phyloP scores from a whole-genome alignment of 2,797 vertebrate genomes.

The Synanceia verrucosa region DNA sequence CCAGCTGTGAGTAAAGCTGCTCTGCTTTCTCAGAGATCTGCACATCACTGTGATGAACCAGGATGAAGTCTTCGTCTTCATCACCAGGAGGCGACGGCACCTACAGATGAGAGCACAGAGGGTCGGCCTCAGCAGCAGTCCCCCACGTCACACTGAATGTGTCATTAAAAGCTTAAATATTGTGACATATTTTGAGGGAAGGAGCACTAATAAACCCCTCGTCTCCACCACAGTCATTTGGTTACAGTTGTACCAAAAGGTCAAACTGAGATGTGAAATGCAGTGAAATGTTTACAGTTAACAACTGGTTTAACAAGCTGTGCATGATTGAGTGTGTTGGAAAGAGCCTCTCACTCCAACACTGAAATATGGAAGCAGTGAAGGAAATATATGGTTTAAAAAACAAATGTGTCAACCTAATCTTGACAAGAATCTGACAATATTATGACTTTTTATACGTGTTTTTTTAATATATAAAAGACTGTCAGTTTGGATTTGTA shows the following conservation, averaged over 20 bases:
- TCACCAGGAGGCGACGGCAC: slow-evolving; percentile 93
- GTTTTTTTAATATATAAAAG: too few species aligned
- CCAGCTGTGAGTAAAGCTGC: slow-evolving; percentile 89
- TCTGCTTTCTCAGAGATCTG: slow-evolving; percentile 89
- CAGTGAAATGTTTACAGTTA: not conserved
- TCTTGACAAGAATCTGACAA: too few species aligned
- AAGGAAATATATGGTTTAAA: not conserved
- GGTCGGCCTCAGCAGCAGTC: not conserved
- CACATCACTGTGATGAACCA: slow-evolving; percentile 93
- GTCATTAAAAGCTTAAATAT: too few species aligned
- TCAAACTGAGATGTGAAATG: not conserved
- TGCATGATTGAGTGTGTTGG: not conserved
- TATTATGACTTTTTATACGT: not conserved
- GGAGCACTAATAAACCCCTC: not conserved
- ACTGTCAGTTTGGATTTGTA: too few species aligned
- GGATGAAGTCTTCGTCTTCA: slow-evolving; percentile 92
- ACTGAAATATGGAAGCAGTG: not conserved
- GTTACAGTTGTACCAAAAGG: not conserved
- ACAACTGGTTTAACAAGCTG: not conserved
- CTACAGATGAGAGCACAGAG: slow-evolving; percentile 69
- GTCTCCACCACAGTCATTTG: not conserved
- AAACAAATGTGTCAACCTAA: too few species aligned
- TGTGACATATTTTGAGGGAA: not conserved
- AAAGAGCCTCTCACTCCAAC: not conserved
- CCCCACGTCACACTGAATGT: too few species aligned